Evolutionary conservation across 2,888 invertebrate species (phyloP), one percentile per base, ranked within the genome.

Genomic region (Torymus tubicola): DNA sequence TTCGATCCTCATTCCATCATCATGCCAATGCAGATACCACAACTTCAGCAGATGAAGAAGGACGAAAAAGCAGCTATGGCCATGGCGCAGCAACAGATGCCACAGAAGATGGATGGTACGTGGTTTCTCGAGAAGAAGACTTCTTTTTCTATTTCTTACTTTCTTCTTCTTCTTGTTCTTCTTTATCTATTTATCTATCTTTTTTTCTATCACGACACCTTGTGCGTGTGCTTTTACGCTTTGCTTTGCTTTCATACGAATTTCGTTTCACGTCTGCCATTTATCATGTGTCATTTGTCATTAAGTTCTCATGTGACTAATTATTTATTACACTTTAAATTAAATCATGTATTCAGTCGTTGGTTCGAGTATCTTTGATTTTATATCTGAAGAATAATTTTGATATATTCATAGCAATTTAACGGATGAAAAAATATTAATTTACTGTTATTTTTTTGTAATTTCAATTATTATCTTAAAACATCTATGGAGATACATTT

Each of bases 1-100:
- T 95, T 95, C 86, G 95, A 95, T 86, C 93, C 94, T 0, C 86
- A 93, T 61, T 93, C 94, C 55, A 86, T 88, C 50, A 83, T 86
- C 14, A 83, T 87, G 91, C 87, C 89, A 18, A 91, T 91, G 88
- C 91, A 90, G 82, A 91, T 90, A 83, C 91, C 86, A 85, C 88
- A 90, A 90, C 91, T 92, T n/a, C 88, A 91, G 69, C 88, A 91
- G 69, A 84, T 91, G 18, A 93, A 93, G 83, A 94, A 93, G 85
- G 94, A 93, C 82, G 93, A 95, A 69, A 92, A 92, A n/a, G 92
- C 93, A 0, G 61, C 57, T 4, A 86, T 94, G 72, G 92, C 94
- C 11, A 94, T 94, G 83, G 94, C 74, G 1, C 95, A 95, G 89
- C 93, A 94, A 74, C 89, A 88, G 83, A 85, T 90, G 81, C 81